Conservation (phyloP, 2,797 vertebrate genomes). For the Tenualosa thibaudeaui region DNA sequence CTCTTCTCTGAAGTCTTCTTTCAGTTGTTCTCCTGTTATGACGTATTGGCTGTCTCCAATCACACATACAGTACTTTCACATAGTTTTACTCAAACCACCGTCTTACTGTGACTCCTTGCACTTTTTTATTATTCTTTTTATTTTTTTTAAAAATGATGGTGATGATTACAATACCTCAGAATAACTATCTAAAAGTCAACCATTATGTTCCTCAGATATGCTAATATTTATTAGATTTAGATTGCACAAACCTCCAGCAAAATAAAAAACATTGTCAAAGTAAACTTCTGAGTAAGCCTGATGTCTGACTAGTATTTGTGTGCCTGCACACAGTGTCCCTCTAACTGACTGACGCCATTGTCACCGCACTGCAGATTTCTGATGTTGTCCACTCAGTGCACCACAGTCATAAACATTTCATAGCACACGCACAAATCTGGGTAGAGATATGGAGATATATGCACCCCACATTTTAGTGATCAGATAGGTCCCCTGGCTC, state of each 20-base stretch:
- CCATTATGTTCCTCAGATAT: not conserved
- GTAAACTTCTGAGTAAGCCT: not conserved
- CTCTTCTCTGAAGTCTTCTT: too few species aligned
- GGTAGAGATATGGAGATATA: not conserved
- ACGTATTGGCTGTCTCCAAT: too few species aligned
- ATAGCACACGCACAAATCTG: not conserved
- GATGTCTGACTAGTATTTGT: not conserved
- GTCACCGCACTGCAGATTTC: not conserved
- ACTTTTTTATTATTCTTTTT: too few species aligned
- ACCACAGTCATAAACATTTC: not conserved
- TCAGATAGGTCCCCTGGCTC: not conserved
- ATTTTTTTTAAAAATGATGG: too few species aligned
- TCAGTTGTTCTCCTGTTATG: too few species aligned
- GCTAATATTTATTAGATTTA: not conserved
- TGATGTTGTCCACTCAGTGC: not conserved
- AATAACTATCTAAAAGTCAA: not conserved
- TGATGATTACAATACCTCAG: too few species aligned
- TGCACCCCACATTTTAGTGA: not conserved
- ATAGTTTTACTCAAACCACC: too few species aligned
- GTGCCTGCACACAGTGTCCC: conserved; percentile 1
- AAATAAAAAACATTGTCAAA: not conserved
- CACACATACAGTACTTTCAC: too few species aligned
- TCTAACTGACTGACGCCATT: not conserved
- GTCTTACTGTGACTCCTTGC: too few species aligned
- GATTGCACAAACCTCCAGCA: not conserved